Evolutionary conservation across 2,797 vertebrate species (phyloP), one percentile per base, ranked within the genome.

Genomic region (Gymnothorax javanicus): DNA sequence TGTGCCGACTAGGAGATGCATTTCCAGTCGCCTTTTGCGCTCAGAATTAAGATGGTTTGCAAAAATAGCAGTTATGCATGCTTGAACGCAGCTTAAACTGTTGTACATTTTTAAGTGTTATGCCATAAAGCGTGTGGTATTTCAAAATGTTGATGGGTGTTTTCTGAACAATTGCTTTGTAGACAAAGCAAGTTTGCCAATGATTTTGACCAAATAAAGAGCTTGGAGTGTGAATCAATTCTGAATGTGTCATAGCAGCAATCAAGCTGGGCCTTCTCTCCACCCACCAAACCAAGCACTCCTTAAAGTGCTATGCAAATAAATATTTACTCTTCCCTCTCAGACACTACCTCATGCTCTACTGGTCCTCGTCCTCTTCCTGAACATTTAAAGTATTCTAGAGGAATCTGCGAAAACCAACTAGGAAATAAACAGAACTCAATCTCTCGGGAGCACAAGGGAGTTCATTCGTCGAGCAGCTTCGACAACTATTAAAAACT

Each of bases 331-430:
- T 92, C 92, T 92, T 87, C 83, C 84, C 89, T 88, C 90, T 91
- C 91, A 96, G 95, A 96, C 93, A 0, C 94, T 95, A 95, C 94
- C 93, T 96, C 94, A 95, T 90, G 87, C 91, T 87, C 91, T 93
- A 90, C 94, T 95, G 94, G 93, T 90, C 90, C 91, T 87, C 79
- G 92, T 90, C 88, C 87, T 85, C 67, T 77, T 83, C 89, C 90
- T 91, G 90, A 93, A 93, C 87, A n/a, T 3, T 23, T 89, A 88
- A 91, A 89, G 92, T 92, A 89, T 91, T 92, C 91, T 91, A 89
- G 88, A 91, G 89, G 89, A 87, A 90, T 91, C 83, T 87, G 89
- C 84, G 85, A 87, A 87, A 88, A 91, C 85, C 86, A 87, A 88
- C 87, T 87, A 85, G 89, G 89, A 91, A 91, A 91, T 91, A 91